Conservation (phyloP, 2,888 invertebrate species). For the Chrysolina haemoptera region DNA sequence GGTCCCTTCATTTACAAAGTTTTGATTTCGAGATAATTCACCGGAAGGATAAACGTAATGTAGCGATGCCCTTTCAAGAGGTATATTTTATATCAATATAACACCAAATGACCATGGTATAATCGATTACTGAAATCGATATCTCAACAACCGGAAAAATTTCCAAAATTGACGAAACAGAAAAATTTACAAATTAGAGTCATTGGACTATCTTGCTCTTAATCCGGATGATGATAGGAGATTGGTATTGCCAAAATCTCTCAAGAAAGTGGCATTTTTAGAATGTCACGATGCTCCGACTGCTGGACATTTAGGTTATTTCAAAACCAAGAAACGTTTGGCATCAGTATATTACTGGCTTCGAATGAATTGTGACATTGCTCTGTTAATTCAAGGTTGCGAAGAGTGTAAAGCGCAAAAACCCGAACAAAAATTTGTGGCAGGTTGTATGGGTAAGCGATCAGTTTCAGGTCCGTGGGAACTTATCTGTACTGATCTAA, state of each 20-base stretch:
- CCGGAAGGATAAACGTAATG: slow-evolving; percentile 27
- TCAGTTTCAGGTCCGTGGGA: slow-evolving; percentile 33
- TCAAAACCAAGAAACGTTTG: slow-evolving; percentile 32
- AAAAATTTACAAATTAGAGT: slow-evolving; percentile 43
- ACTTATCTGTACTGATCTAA: slow-evolving; percentile 35
- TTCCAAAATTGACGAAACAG: slow-evolving; percentile 34
- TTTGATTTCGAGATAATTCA: slow-evolving; percentile 36
- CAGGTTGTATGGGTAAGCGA: slow-evolving; percentile 33
- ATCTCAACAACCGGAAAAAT: slow-evolving; percentile 36
- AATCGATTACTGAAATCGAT: not conserved
- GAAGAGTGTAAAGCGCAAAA: slow-evolving; percentile 35
- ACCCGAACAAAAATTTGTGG: slow-evolving; percentile 27
- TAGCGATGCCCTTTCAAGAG: slow-evolving; percentile 29
- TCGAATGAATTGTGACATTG: slow-evolving; percentile 28
- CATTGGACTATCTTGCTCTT: slow-evolving; percentile 29
- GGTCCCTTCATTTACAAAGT: too few relatives aligned
- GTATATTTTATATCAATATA: slow-evolving; percentile 21
- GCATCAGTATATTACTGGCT: slow-evolving; percentile 35
- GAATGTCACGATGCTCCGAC: too few relatives aligned
- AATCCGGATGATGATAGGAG: slow-evolving; percentile 33
- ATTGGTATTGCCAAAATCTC: slow-evolving; percentile 32
- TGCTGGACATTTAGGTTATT: too few relatives aligned
- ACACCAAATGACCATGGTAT: slow-evolving; percentile 34
- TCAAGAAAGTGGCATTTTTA: slow-evolving; percentile 15
- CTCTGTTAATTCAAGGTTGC: slow-evolving; percentile 26